These are phyloP conservation scores for Unio delphinus DNA, from an alignment of 2,888 invertebrate species.

Conservation along the genomic window DNA sequence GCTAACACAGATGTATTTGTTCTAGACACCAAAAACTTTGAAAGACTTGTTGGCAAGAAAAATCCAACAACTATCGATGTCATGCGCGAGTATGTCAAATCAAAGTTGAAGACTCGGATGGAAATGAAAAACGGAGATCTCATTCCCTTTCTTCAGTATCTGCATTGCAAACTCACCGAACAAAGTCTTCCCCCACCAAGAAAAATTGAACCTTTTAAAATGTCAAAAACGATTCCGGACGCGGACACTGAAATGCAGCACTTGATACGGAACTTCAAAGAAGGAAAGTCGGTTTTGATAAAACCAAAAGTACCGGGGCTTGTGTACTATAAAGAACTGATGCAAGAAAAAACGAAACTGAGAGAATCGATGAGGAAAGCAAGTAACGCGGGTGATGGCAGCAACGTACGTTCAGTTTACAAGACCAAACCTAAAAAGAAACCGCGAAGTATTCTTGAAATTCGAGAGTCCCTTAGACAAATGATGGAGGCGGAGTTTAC, in stretches of 20 bases:
- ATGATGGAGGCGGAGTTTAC: conserved; percentile 57
- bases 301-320: conserved; percentile 39
- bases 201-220: conserved; percentile 48
- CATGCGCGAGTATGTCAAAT: conserved; percentile 51
- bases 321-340: conserved; percentile 61
- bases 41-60: conserved; percentile 59
- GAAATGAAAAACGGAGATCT: conserved; percentile 50
- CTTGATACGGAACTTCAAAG: conserved; percentile 51
- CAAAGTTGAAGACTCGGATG: conserved; percentile 55
- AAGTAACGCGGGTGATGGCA: conserved; percentile 17
- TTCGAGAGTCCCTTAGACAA: conserved; percentile 50
- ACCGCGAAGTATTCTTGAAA: conserved; percentile 55
- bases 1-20: conserved; percentile 61
- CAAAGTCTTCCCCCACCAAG: conserved; percentile 42
- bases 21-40: conserved; percentile 67
- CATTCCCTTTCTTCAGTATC: conserved; percentile 54
- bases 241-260: conserved; percentile 52
- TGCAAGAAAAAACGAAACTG: conserved; percentile 61
- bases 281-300: conserved; percentile 46
- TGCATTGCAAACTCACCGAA: conserved; percentile 57
- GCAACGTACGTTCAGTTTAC: conserved; percentile 25
- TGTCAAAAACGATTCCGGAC: conserved; percentile 54
- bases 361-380: conserved; percentile 35
- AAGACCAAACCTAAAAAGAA: conserved; percentile 33
- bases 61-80: conserved; percentile 52